Conservation (phyloP, 2,888 invertebrate species). For the Polydrusus cervinus region DNA sequence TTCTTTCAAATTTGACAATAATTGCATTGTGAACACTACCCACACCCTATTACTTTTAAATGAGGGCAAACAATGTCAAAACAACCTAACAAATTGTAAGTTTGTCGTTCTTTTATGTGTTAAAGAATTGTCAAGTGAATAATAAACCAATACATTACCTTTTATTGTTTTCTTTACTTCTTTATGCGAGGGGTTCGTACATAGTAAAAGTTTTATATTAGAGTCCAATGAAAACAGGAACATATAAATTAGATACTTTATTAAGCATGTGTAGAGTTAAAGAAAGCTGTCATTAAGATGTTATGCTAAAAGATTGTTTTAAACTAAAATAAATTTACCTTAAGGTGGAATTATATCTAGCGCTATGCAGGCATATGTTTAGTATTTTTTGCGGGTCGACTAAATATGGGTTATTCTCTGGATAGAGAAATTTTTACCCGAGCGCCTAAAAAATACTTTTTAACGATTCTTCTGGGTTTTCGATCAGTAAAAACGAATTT, state of each 20-base stretch:
- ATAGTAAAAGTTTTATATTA: constrained; percentile 13
- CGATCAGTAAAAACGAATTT: too few relatives aligned
- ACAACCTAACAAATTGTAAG: constrained; percentile 6
- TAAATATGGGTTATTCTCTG: too few relatives aligned
- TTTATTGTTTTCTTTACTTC: constrained; percentile 17
- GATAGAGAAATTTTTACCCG: too few relatives aligned
- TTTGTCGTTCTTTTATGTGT: constrained; percentile 10
- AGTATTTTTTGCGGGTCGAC: too few relatives aligned
- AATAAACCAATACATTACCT: constrained; percentile 15
- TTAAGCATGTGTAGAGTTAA: neutral
- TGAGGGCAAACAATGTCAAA: neutral
- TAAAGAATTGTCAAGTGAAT: constrained; percentile 12
- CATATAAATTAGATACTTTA: neutral
- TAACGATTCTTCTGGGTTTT: too few relatives aligned
- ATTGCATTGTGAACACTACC: neutral
- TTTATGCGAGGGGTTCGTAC: neutral
- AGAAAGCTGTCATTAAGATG: too few relatives aligned
- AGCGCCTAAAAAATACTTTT: too few relatives aligned
- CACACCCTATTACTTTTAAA: neutral
- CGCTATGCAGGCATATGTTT: too few relatives aligned
- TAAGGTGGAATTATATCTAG: too few relatives aligned
- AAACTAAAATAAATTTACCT: too few relatives aligned
- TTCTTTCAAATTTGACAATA: neutral
- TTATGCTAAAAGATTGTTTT: too few relatives aligned
- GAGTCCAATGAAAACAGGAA: neutral